These are phyloP conservation scores for Drosophila putrida DNA, from an alignment of 2,888 invertebrate genomes.

Conservation along the genomic window DNA sequence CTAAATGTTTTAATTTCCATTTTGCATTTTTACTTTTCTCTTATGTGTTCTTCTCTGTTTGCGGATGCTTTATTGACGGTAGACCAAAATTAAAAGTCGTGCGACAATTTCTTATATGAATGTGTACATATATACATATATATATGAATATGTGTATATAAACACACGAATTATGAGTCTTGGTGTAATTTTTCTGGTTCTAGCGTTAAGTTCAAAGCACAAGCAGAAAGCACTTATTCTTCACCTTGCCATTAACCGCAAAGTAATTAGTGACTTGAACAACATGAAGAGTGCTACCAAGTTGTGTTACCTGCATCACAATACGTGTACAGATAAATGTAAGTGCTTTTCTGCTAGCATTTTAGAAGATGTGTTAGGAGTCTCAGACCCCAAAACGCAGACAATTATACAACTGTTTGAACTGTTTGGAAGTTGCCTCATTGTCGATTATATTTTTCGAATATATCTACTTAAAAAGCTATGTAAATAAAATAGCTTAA, in stretches of 20 bases:
- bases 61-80: constrained; percentile 20
- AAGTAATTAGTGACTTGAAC: constrained; percentile 69
- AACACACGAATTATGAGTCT: constrained; percentile 1
- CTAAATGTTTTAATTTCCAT: not conserved
- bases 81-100: constrained; percentile 57
- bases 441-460: constrained; percentile 5
- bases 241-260: constrained; percentile 46
- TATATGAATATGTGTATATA: not conserved
- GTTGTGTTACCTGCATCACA: constrained; percentile 8
- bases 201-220: constrained; percentile 34
- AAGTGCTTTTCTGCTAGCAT: constrained; percentile 41
- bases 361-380: constrained; percentile 6
- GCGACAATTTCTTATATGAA: constrained; percentile 25
- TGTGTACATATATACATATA: constrained; percentile 15
- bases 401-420: constrained; percentile 41
- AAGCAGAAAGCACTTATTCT: constrained; percentile 68
- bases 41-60: not conserved
- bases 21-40: not conserved
- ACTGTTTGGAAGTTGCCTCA: constrained; percentile 17
- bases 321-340: constrained; percentile 26
- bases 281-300: constrained; percentile 36
- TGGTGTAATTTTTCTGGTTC: constrained; percentile 18
- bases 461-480: constrained; percentile 10
- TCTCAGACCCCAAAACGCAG: not conserved
- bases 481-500: constrained; percentile 34